phyloP scores from a whole-genome alignment of 92 coral and sea anemone species.

The Actinernus sp. region DNA sequence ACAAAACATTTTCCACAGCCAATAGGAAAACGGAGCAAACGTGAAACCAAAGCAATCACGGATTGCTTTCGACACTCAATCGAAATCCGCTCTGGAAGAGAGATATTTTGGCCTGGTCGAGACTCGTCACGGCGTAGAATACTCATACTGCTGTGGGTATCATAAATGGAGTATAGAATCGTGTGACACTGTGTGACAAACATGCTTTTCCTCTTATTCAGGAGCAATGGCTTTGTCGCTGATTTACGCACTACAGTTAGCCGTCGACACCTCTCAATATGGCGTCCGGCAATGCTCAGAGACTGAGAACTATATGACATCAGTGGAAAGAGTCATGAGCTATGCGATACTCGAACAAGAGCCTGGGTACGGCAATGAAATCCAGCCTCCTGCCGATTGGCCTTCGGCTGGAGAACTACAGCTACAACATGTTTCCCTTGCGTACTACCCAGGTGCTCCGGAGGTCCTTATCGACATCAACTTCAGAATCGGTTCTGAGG shows the following conservation, averaged over 20 bases:
- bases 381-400: slow-evolving; percentile 35
- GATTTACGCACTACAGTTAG: slow-evolving; percentile 41
- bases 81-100: too few species aligned
- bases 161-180: background rate
- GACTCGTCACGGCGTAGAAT: background rate
- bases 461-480: slow-evolving; percentile 14
- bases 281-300: slow-evolving; percentile 50
- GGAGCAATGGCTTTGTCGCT: slow-evolving; percentile 37
- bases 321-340: slow-evolving; percentile 45
- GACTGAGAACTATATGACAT: slow-evolving; percentile 58
- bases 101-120: too few species aligned
- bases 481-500: slow-evolving; percentile 14
- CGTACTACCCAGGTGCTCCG: slow-evolving; percentile 42
- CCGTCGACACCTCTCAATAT: slow-evolving; percentile 49
- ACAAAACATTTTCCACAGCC: too few species aligned
- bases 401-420: slow-evolving; percentile 26
- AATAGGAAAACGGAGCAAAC: too few species aligned
- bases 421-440: slow-evolving; percentile 22
- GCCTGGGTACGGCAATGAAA: slow-evolving; percentile 36
- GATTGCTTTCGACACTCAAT: too few species aligned
- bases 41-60: too few species aligned
- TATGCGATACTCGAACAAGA: slow-evolving; percentile 26
- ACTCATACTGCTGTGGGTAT: background rate
- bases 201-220: background rate
- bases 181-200: background rate